Evolutionary conservation across 1,140 invertebrate genomes (phyloP).

Genomic region (Aplysia californica): DNA sequence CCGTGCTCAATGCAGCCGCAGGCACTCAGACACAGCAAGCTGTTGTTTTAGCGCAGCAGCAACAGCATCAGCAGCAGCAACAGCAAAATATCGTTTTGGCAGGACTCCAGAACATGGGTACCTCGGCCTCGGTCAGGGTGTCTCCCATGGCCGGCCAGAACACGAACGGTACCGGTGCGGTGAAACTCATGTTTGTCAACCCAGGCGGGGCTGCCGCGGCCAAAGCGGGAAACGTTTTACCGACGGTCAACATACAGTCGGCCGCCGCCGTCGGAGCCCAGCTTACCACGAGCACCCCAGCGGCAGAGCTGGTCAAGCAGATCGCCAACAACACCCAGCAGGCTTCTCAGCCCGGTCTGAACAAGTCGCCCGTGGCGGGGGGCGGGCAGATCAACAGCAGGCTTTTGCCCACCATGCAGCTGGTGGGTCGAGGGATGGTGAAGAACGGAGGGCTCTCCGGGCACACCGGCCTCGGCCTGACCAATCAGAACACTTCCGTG

Average conservation of each 20-base stretch:
- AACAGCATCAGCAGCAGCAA: not conserved
- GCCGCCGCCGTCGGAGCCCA: not conserved
- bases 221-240: too few species aligned
- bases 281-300: constrained; percentile 8
- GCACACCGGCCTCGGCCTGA: not conserved
- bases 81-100: too few species aligned
- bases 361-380: not conserved
- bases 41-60: not conserved
- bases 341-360: not conserved
- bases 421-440: not conserved
- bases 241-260: too few species aligned
- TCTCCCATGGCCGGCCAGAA: not conserved
- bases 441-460: not conserved
- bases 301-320: constrained; percentile 22
- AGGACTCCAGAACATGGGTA: not conserved
- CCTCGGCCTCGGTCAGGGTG: not conserved
- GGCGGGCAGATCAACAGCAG: not conserved
- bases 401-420: not conserved
- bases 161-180: not conserved
- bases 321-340: not conserved
- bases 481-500: too few species aligned
- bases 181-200: constrained; percentile 17
- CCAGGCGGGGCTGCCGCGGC: too few species aligned
- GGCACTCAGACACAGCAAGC: too few species aligned
- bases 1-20: not conserved